Conservation (phyloP, 1,140 invertebrate genomes). For the Drosophila ohnishii region DNA sequence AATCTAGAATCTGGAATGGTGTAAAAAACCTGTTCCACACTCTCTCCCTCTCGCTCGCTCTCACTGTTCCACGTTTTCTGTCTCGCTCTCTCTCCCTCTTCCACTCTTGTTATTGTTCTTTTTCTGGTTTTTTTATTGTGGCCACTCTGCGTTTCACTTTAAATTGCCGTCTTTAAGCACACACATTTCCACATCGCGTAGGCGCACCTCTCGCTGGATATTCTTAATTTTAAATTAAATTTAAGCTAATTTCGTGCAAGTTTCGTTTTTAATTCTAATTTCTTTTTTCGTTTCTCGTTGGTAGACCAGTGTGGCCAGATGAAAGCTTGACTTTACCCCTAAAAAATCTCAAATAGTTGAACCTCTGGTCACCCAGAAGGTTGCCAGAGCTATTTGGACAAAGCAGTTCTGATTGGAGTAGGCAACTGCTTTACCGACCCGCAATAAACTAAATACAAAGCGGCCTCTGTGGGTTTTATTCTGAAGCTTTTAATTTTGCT, state of each 20-base stretch:
- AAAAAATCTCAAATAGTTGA: too few species aligned
- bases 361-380: too few species aligned
- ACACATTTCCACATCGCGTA: not conserved
- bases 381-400: too few species aligned
- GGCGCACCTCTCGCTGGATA: not conserved
- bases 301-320: not conserved
- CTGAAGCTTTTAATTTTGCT: too few species aligned
- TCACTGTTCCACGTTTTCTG: not conserved
- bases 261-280: conserved; percentile 12
- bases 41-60: conserved; percentile 6
- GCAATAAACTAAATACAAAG: too few species aligned
- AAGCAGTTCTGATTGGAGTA: too few species aligned
- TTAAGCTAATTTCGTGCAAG: not conserved
- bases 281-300: not conserved
- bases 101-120: conserved; percentile 16
- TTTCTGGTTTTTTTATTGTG: not conserved
- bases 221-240: not conserved
- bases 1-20: conserved; percentile 11
- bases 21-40: conserved; percentile 15
- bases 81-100: not conserved
- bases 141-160: not conserved
- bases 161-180: not conserved
- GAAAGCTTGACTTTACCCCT: too few species aligned
- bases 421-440: too few species aligned
- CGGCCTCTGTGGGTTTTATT: not conserved